A percentile compares a stretch with the other conserved stretches of the same genome.
Conservation (phyloP, 2,113 vertebrate genomes). For the Acanthochromis polyacanthus region DNA sequence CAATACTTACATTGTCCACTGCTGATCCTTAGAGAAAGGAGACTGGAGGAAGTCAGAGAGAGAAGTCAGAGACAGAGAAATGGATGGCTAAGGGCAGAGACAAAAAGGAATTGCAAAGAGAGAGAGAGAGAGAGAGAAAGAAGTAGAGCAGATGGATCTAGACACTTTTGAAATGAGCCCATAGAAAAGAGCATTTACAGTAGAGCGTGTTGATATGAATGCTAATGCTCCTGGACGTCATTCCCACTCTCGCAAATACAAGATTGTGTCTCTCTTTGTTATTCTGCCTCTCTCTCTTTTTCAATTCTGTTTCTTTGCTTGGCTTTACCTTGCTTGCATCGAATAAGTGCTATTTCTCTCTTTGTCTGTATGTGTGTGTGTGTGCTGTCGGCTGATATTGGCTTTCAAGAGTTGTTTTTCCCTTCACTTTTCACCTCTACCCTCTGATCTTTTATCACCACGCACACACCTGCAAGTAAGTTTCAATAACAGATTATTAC, state of each 20-base stretch:
- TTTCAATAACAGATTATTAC: conserved; percentile 82
- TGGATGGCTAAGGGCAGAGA: conserved; percentile 42
- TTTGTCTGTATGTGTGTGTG: not conserved
- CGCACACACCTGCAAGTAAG: conserved; percentile 28
- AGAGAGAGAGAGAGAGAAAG: conserved; percentile 35
- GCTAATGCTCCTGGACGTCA: conserved; percentile 55
- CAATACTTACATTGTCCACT: conserved; percentile 45
- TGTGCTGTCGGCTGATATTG: conserved; percentile 28
- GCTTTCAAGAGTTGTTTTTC: conserved; percentile 61
- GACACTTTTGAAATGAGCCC: conserved; percentile 68
- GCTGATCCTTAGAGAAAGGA: conserved; percentile 20
- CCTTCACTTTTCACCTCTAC: conserved; percentile 66
- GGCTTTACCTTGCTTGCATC: conserved; percentile 33
- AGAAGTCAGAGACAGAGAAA: conserved; percentile 35
- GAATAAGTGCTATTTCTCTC: conserved; percentile 32
- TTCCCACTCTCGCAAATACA: conserved; percentile 40
- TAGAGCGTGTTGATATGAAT: conserved; percentile 59
- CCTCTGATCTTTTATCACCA: conserved; percentile 64
- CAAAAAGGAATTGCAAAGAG: conserved; percentile 50
- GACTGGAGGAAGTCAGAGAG: not conserved
- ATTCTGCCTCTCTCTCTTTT: not conserved
- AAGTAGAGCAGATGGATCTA: conserved; percentile 54
- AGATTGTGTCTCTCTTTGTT: conserved; percentile 47
- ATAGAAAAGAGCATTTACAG: conserved; percentile 71
- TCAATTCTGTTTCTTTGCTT: conserved; percentile 36